Evolutionary conservation across 2,888 invertebrate genomes (phyloP).

Genomic region (Sturmia bella): DNA sequence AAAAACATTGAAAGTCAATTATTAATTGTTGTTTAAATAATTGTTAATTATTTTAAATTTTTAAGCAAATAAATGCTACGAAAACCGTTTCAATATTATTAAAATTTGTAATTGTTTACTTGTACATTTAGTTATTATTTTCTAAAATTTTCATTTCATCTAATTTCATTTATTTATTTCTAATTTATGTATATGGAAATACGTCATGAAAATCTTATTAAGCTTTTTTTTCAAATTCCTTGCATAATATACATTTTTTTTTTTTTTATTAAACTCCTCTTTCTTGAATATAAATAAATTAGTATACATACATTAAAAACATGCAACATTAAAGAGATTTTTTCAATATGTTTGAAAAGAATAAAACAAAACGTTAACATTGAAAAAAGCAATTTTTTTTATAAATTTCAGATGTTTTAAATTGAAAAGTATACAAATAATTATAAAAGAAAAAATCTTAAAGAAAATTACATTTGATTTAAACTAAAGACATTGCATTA

Average conservation of each 20-base stretch:
- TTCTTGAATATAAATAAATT: too few species aligned
- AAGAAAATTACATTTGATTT: conserved; percentile 51
- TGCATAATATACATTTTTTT: conserved; percentile 22
- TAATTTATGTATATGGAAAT: conserved; percentile 48
- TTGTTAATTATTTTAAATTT: conserved; percentile 56
- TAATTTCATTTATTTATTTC: conserved; percentile 7
- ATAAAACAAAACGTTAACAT: conserved; percentile 66
- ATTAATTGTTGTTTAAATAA: conserved; percentile 61
- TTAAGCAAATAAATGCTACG: conserved; percentile 17
- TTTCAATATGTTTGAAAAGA: conserved; percentile 30
- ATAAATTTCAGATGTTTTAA: conserved; percentile 56
- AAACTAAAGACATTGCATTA: conserved; percentile 15
- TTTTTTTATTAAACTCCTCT: neutral
- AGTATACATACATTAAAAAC: neutral
- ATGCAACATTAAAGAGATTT: conserved; percentile 13
- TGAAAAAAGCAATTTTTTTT: conserved; percentile 62
- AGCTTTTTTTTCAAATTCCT: conserved; percentile 35
- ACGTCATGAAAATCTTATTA: conserved; percentile 47
- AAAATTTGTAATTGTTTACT: conserved; percentile 38
- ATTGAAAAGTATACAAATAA: conserved; percentile 41
- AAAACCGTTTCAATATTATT: neutral
- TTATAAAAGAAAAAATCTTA: conserved; percentile 17
- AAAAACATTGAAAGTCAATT: conserved; percentile 61
- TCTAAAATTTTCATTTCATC: too few species aligned
- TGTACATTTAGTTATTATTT: conserved; percentile 26